phyloP scores from a whole-genome alignment of 2,888 invertebrate species.

The Saturnia japonica region DNA sequence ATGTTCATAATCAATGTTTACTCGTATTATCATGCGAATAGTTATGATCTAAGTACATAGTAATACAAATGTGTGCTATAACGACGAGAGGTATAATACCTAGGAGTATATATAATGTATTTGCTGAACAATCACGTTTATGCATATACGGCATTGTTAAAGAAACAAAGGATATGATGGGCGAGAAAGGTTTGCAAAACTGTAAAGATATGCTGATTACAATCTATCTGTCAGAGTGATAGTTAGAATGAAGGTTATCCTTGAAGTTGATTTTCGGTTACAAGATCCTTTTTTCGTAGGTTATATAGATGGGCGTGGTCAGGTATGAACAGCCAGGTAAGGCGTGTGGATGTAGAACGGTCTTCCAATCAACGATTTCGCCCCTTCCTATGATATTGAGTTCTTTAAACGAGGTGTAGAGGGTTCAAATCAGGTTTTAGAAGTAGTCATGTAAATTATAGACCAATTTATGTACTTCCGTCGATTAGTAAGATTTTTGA shows the following conservation, averaged over 20 bases:
- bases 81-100: neutral
- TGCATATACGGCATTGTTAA: conserved; percentile 1
- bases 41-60: conserved; percentile 20
- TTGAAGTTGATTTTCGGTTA: neutral
- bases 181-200: neutral
- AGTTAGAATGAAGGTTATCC: neutral
- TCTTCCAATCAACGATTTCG: too few relatives aligned
- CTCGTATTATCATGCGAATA: conserved; percentile 11
- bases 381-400: too few relatives aligned
- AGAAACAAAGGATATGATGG: neutral
- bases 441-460: too few relatives aligned
- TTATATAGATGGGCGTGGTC: too few relatives aligned
- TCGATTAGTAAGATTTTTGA: too few relatives aligned
- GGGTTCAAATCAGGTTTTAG: too few relatives aligned
- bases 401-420: too few relatives aligned
- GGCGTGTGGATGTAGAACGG: too few relatives aligned
- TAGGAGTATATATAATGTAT: conserved; percentile 2
- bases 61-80: neutral
- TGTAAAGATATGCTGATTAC: neutral
- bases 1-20: conserved; percentile 6
- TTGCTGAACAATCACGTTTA: conserved; percentile 5
- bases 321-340: too few relatives aligned
- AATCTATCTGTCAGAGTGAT: neutral
- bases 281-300: neutral
- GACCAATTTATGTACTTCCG: too few relatives aligned